These are phyloP conservation scores for Sinella curviseta DNA, from an alignment of 1,140 invertebrate genomes.

Conservation along the genomic window DNA sequence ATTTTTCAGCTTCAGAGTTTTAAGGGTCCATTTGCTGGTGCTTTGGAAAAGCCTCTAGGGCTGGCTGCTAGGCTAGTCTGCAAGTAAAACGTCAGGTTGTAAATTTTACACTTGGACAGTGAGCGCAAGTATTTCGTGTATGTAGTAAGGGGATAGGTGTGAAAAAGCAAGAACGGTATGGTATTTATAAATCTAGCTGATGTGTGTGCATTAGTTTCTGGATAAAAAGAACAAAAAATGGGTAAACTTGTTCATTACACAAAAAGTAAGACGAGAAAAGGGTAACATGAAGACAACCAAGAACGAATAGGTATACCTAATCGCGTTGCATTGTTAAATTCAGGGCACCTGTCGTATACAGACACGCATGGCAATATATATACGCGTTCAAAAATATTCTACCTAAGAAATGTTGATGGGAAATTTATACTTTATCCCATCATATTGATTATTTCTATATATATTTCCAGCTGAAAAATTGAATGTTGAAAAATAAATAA, in stretches of 20 bases:
- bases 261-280: background rate
- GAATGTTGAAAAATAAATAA: no score
- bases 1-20: conserved; percentile 38
- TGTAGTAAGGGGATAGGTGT: conserved; percentile 34
- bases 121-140: conserved; percentile 15
- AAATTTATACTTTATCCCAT: no score
- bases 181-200: background rate
- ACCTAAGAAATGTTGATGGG: background rate
- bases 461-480: no score
- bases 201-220: background rate
- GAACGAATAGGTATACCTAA: no score
- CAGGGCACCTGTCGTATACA: background rate
- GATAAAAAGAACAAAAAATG: background rate
- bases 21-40: conserved; percentile 39
- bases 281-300: no score
- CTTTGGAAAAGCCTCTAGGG: conserved; percentile 27
- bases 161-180: conserved; percentile 36
- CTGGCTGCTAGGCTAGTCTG: conserved; percentile 16
- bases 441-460: no score
- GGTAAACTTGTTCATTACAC: background rate
- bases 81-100: conserved; percentile 28
- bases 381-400: no score
- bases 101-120: conserved; percentile 41
- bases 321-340: background rate
- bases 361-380: background rate